Evolutionary conservation across 1,140 invertebrate genomes (phyloP).

Genomic region (Zaprionus camerounensis): DNA sequence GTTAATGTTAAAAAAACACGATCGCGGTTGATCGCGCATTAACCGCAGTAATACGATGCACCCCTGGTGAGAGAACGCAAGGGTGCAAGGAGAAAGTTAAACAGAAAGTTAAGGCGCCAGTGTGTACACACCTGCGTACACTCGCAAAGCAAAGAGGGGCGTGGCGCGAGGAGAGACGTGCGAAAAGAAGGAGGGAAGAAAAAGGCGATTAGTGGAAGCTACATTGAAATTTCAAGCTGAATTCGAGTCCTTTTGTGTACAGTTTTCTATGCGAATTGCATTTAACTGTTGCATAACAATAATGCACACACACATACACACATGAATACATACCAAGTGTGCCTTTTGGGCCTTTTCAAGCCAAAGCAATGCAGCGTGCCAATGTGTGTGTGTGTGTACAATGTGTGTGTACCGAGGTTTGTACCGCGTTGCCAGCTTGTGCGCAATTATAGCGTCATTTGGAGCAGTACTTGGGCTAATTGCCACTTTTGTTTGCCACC

Average conservation of each 20-base stretch:
- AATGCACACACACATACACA: neutral
- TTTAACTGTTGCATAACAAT: slow-evolving; percentile 1
- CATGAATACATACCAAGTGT: neutral
- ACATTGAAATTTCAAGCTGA: neutral
- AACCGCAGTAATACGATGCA: neutral
- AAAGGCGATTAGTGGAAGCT: too few relatives aligned
- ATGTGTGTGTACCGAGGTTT: neutral
- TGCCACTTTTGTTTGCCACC: neutral
- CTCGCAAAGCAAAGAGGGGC: neutral
- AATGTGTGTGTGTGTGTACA: neutral
- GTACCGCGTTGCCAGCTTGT: neutral
- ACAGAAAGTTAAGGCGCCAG: neutral
- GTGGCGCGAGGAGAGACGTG: too few relatives aligned
- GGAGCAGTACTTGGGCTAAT: slow-evolving; percentile 2
- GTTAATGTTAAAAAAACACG: neutral
- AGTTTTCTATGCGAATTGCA: neutral
- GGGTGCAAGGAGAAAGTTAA: neutral
- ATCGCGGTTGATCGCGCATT: too few relatives aligned
- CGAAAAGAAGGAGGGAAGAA: too few relatives aligned
- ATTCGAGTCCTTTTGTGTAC: neutral
- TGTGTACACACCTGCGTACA: neutral
- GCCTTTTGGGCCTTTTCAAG: neutral
- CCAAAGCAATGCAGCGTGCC: neutral
- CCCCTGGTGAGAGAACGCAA: neutral
- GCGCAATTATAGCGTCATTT: neutral